Conservation (phyloP, 2,888 invertebrate genomes). For the Brenthis hecate region DNA sequence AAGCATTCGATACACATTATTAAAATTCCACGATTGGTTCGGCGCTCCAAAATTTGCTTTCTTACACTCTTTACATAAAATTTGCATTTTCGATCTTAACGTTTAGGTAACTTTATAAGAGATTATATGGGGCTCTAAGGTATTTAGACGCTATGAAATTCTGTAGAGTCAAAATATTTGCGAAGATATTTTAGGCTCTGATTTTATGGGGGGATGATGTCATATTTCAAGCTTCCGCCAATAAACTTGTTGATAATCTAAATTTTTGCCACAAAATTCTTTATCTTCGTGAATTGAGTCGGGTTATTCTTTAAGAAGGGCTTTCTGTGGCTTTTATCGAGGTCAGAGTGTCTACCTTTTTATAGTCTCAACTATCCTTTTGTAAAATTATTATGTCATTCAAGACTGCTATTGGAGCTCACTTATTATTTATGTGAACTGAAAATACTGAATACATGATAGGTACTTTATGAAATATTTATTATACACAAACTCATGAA, state of each 20-base stretch:
- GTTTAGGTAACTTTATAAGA: slow-evolving; percentile 58
- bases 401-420: slow-evolving; percentile 3
- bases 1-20: slow-evolving; percentile 73
- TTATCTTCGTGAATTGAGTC: slow-evolving; percentile 23
- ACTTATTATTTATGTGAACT: background rate
- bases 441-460: too few relatives aligned
- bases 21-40: slow-evolving; percentile 54
- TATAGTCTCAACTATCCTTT: slow-evolving; percentile 18
- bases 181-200: slow-evolving; percentile 19
- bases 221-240: slow-evolving; percentile 31
- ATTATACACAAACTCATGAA: too few relatives aligned
- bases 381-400: slow-evolving; percentile 15
- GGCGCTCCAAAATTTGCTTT: slow-evolving; percentile 61
- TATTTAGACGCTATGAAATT: slow-evolving; percentile 53
- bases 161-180: slow-evolving; percentile 51
- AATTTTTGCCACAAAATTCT: slow-evolving; percentile 30
- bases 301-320: slow-evolving; percentile 9
- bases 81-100: slow-evolving; percentile 75
- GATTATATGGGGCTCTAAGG: slow-evolving; percentile 54
- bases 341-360: slow-evolving; percentile 23
- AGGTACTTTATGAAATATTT: too few relatives aligned
- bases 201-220: slow-evolving; percentile 27
- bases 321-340: slow-evolving; percentile 20
- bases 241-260: slow-evolving; percentile 36
- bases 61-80: slow-evolving; percentile 70